Evolutionary conservation across 2,113 vertebrate species (phyloP), one percentile per base, ranked within the genome.

Genomic region (Dicentrarchus labrax): DNA sequence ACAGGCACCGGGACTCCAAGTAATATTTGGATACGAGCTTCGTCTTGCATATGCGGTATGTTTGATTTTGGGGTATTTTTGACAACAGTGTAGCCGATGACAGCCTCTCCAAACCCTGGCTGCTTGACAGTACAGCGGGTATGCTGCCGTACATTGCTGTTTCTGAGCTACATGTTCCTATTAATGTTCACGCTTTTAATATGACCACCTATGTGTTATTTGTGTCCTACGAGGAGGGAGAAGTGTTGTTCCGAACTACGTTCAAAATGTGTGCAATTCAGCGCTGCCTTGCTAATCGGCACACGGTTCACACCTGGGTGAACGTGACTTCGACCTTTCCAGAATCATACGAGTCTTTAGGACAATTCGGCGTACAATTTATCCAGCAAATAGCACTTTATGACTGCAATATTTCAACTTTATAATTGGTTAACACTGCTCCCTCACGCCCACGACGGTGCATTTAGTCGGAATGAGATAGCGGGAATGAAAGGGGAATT

Each of bases 1-100:
- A 72, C 84, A 48, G 10, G 24, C 86, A 71, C 79, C 15, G 82
- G 76, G 89, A 90, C 82, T 65, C 68, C 73, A 48, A 78, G 41
- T 91, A 82, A 89, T 76, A 76, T 68, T 36, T 67, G 83, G 85
- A 86, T 45, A 76, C 77, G 65, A 77, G 80, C 90, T 87, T 85
- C 88, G 65, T 71, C 79, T 77, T 57, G 69, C 89, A 80, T 90
- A 80, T 92, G 92, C 85, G 92, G 91, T 90, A 93, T 76, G 92
- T 93, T 72, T 50, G 22, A 11, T 69, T 67, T 79, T 86, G 4
- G 0, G 36, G 2, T 51, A 5, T 83, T 78, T 78, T 60, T 82
- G 69, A 71, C 74, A 79, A 43, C 69, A 73, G 47, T 60, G 38
- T 51, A 24, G 68, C 53, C 77, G 78, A 22, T 92, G 89, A 80